phyloP scores from a whole-genome alignment of 1,140 invertebrate genomes.

The Lysiphlebus fabarum region DNA sequence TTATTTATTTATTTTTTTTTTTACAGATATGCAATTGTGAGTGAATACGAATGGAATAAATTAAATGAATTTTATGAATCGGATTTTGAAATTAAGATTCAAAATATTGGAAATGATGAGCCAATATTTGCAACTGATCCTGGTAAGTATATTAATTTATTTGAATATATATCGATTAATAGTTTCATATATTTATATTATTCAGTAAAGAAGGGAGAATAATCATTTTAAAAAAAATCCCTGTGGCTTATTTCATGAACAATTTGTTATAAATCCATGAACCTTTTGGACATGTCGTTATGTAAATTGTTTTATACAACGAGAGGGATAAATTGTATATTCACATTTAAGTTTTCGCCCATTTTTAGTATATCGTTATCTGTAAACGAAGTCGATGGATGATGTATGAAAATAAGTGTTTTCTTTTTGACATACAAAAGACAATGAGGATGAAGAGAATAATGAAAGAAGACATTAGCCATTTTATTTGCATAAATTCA shows the following conservation, averaged over 20 bases:
- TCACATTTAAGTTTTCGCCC: neutral
- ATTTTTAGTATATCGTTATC: too few species aligned
- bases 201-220: too few species aligned
- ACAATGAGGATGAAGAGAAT: conserved; percentile 34
- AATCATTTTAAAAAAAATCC: too few species aligned
- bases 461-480: conserved; percentile 54
- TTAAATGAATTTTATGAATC: conserved; percentile 43
- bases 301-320: too few species aligned
- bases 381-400: neutral
- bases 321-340: neutral
- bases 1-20: neutral
- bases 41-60: conserved; percentile 46
- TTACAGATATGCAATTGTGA: conserved; percentile 43
- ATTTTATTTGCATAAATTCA: conserved; percentile 51
- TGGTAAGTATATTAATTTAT: conserved; percentile 32
- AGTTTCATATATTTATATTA: too few species aligned
- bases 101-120: conserved; percentile 26
- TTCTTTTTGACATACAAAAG: conserved; percentile 23
- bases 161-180: too few species aligned
- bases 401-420: neutral
- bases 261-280: too few species aligned
- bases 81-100: conserved; percentile 41
- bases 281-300: too few species aligned
- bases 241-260: too few species aligned
- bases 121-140: conserved; percentile 34